Percentiles rank a stretch among this genome's conserved stretches.
These are phyloP conservation scores for Calameuta pallipes DNA, from an alignment of 2,888 invertebrate genomes.

Conservation along the genomic window DNA sequence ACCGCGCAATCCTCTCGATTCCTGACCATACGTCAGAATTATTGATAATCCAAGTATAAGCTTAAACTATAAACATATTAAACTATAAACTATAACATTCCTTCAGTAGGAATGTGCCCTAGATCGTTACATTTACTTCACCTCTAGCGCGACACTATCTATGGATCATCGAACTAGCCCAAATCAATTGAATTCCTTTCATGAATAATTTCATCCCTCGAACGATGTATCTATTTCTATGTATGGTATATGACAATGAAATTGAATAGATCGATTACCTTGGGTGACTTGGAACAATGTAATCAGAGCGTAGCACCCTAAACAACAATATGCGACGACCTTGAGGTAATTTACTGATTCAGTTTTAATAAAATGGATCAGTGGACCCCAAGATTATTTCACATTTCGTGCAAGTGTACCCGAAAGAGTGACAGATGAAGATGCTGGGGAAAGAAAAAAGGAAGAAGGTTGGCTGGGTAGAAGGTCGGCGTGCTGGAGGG, in stretches of 20 bases:
- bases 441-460: constrained; percentile 6
- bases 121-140: not conserved
- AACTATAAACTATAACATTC: no score
- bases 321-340: not conserved
- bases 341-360: not conserved
- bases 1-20: not conserved
- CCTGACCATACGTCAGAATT: constrained; percentile 24
- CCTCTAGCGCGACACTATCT: not conserved
- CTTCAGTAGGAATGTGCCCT: not conserved
- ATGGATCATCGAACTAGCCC: not conserved
- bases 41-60: constrained; percentile 23
- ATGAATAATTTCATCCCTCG: not conserved
- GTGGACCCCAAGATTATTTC: not conserved
- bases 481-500: constrained; percentile 5
- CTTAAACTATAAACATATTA: not conserved
- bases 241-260: not conserved
- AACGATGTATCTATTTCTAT: not conserved
- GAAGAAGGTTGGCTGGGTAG: constrained; percentile 13
- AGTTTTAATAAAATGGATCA: not conserved
- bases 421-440: constrained; percentile 25
- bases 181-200: not conserved
- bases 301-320: not conserved
- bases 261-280: not conserved
- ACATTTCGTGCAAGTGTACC: constrained; percentile 18
- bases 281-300: not conserved